Conservation (phyloP, 2,888 invertebrate species). For the Escarpia spicata region DNA sequence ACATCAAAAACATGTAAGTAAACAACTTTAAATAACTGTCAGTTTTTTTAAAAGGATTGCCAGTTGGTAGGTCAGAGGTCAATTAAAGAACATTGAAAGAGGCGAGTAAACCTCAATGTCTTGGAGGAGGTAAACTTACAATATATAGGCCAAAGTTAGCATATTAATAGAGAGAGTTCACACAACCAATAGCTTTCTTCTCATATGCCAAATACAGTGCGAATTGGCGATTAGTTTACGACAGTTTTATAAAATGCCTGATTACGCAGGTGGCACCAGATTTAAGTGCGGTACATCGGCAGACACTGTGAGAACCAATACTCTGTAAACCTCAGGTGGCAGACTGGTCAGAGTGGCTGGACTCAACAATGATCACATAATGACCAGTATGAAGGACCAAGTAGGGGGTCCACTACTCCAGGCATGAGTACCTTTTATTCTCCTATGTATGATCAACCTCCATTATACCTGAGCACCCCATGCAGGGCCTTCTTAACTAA, state of each 20-base stretch:
- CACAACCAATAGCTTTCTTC: background rate
- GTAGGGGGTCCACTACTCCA: background rate
- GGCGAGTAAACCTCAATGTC: too few relatives aligned
- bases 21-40: too few relatives aligned
- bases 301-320: background rate
- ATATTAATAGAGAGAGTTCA: background rate
- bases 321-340: background rate
- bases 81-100: too few relatives aligned
- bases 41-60: too few relatives aligned
- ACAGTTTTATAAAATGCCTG: background rate
- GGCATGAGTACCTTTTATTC: background rate
- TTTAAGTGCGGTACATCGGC: background rate
- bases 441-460: background rate
- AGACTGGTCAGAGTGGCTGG: background rate
- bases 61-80: too few relatives aligned
- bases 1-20: too few relatives aligned
- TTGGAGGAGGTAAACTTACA: background rate
- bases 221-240: background rate
- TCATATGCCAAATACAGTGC: background rate
- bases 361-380: background rate
- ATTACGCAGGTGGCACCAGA: background rate
- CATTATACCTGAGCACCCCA: background rate
- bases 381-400: background rate
- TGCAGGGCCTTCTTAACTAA: background rate
- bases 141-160: background rate